Conservation (phyloP, 1,140 invertebrate genomes). For the Cydia pomonella region DNA sequence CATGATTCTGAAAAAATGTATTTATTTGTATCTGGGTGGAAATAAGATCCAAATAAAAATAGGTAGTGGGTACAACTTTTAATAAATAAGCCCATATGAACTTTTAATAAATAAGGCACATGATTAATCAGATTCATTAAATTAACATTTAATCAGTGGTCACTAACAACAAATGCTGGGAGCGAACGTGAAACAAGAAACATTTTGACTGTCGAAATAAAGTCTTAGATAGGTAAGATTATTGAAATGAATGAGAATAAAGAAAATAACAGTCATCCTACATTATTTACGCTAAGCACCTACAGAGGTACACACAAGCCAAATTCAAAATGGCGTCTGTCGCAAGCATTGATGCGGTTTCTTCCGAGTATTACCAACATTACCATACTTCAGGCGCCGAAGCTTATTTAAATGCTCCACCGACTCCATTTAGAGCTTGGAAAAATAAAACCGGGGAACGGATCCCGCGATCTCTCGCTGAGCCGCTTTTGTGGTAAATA, state of each 20-base stretch:
- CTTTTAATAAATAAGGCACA: too few relatives aligned
- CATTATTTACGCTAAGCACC: conserved; percentile 30
- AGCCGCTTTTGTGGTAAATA: conserved; percentile 81
- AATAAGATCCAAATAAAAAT: too few relatives aligned
- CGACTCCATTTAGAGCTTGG: conserved; percentile 80
- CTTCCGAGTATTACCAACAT: conserved; percentile 76
- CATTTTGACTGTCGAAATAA: not conserved
- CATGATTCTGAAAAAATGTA: too few relatives aligned
- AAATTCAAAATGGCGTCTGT: conserved; percentile 71
- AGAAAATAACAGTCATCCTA: conserved; percentile 21
- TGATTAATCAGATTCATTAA: too few relatives aligned
- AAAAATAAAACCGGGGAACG: conserved; percentile 78
- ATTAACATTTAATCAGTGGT: too few relatives aligned
- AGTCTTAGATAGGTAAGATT: not conserved
- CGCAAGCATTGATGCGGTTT: conserved; percentile 59
- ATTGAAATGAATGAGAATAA: conserved; percentile 18
- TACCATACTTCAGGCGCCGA: conserved; percentile 78
- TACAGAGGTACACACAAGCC: conserved; percentile 24
- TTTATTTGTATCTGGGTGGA: too few relatives aligned
- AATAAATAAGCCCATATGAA: too few relatives aligned
- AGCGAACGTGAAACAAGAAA: not conserved
- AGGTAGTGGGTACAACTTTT: too few relatives aligned
- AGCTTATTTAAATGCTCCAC: conserved; percentile 81
- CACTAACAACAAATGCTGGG: too few relatives aligned
- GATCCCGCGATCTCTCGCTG: conserved; percentile 75